Evolutionary conservation across 2,113 vertebrate genomes (phyloP).

Genomic region (Alces alces): DNA sequence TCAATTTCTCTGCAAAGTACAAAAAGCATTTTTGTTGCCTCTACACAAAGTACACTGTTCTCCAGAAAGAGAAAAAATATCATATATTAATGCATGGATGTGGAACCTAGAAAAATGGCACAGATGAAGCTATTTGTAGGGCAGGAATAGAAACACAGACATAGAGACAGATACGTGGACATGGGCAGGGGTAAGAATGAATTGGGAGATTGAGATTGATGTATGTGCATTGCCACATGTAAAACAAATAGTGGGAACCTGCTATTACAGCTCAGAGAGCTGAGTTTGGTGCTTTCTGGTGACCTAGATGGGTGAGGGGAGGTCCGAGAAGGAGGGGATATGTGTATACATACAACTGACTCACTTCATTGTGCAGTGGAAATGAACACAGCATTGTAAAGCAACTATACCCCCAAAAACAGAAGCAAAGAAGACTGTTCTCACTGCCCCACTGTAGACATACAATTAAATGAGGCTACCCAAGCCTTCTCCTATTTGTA

Average conservation of each 20-base stretch:
- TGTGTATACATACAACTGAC: neutral
- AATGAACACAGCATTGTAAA: neutral
- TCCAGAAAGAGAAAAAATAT: neutral
- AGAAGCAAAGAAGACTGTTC: neutral
- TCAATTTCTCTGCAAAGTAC: neutral
- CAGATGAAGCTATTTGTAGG: neutral
- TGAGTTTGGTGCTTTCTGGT: neutral
- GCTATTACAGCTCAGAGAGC: neutral
- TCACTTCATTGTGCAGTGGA: neutral
- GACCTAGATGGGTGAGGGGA: neutral
- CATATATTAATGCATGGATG: neutral
- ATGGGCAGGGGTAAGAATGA: neutral
- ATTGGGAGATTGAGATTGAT: neutral
- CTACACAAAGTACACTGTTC: neutral
- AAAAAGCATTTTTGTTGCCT: neutral
- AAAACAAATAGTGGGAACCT: neutral
- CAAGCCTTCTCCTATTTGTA: neutral
- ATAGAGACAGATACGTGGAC: neutral
- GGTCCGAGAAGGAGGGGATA: neutral
- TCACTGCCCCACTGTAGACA: neutral
- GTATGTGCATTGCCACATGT: neutral
- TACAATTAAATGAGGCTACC: neutral
- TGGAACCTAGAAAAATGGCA: neutral
- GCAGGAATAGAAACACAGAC: neutral
- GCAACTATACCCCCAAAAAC: rapidly evolving